Evolutionary conservation across 1,140 invertebrate species (phyloP), one percentile per base, ranked within the genome.

Genomic region (Nylanderia fulva): DNA sequence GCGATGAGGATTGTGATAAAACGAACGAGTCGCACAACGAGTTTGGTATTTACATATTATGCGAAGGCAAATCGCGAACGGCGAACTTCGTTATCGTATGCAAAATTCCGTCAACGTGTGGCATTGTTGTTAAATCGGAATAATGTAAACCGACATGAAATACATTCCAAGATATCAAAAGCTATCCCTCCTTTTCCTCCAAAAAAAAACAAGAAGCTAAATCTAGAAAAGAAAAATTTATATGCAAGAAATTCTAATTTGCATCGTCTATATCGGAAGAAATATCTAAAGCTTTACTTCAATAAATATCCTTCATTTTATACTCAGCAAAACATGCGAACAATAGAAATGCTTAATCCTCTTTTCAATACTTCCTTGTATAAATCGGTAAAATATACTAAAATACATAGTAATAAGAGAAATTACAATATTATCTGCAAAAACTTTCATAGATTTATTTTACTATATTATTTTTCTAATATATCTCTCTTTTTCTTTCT

Each of bases 11-110:
- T 60, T 27, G 52, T 60, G 39, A 39, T 21, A 33, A 79, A 79
- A 80, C 64, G 24, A 45, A 71, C 33, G 64, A 45, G 24, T 56
- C 63, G 9, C 21, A 13, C 24, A 69, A 80, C 64, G 61, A 52
- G 42, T 42, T 56, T 4, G 13, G 7, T 82, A 82, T 82, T 82
- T 82, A 82, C 52, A 82, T 82, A 29, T 72, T 72, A 72, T 27
- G 66, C 52, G 24, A 45, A 29, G 36, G 36, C 52, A 72, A 72
- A 82, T 58, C 61, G 42, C 75, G 11, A 7, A 33, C 64, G 21
- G 42, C 64, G 18, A 72, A 72, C 52, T 58, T 82, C 77, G 77
- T 82, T 82, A 82, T 33, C 77, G 66, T 72, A 82, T 82, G 77
- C 77, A 82, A 82, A 82, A 80, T 71, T 18, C 7, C 18, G 52